phyloP scores from a whole-genome alignment of 2,888 invertebrate genomes.

The Hermaeophaga mercurialis region DNA sequence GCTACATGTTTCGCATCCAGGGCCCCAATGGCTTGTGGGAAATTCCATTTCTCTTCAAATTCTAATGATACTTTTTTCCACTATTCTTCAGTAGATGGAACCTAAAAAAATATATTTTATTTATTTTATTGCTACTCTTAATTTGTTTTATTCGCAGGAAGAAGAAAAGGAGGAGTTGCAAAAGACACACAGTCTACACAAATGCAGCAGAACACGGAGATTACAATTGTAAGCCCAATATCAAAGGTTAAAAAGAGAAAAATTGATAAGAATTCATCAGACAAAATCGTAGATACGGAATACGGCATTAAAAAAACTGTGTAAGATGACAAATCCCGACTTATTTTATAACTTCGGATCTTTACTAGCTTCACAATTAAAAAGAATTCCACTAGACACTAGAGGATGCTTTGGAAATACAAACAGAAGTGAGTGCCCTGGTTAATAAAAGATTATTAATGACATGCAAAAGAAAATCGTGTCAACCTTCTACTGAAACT shows the following conservation, averaged over 20 bases:
- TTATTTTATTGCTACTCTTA: no score
- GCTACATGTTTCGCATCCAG: background rate
- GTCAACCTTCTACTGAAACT: no score
- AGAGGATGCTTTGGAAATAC: background rate
- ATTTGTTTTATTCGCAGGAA: no score
- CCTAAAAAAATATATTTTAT: no score
- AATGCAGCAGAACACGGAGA: no score
- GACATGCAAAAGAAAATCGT: background rate
- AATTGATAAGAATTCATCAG: background rate
- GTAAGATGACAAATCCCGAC: background rate
- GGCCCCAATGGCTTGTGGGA: background rate
- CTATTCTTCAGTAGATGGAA: background rate
- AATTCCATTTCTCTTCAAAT: slow-evolving; percentile 3
- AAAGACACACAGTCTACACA: no score
- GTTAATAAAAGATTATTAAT: background rate
- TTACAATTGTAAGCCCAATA: no score
- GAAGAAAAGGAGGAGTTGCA: no score
- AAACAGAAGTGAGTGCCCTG: background rate
- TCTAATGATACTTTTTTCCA: background rate
- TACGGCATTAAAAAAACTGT: background rate
- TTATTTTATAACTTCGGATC: background rate
- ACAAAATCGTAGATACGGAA: background rate
- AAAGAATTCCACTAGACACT: background rate
- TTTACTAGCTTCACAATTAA: background rate
- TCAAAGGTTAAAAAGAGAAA: no score